phyloP scores from a whole-genome alignment of 2,888 invertebrate genomes.

The Amblyteles armatorius region DNA sequence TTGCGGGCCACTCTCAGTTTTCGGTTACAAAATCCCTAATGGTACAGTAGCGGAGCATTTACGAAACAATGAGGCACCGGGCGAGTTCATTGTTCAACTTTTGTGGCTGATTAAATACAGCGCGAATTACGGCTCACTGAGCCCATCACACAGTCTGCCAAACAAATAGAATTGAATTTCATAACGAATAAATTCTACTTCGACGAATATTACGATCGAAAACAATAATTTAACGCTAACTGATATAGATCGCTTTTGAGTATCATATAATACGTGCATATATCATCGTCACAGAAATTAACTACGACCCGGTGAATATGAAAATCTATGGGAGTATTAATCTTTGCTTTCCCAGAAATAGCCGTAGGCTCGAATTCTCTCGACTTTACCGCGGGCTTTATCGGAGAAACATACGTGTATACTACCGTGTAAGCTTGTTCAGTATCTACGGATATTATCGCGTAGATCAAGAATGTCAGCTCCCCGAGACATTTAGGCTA shows the following conservation, averaged over 20 bases:
- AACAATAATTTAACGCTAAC: slow-evolving; percentile 3
- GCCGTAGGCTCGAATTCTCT: slow-evolving; percentile 43
- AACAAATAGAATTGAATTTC: background rate
- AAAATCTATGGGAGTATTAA: slow-evolving; percentile 29
- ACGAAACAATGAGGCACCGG: background rate
- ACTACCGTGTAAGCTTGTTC: slow-evolving; percentile 16
- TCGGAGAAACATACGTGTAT: slow-evolving; percentile 44
- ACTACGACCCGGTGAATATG: slow-evolving; percentile 28
- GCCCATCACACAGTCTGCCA: background rate
- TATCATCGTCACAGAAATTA: background rate
- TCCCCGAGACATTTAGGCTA: slow-evolving; percentile 67
- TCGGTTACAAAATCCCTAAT: background rate
- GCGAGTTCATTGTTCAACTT: slow-evolving; percentile 3
- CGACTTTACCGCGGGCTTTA: slow-evolving; percentile 7
- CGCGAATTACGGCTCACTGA: background rate
- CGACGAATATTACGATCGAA: background rate
- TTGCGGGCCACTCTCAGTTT: no score
- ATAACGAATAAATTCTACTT: background rate
- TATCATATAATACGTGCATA: background rate
- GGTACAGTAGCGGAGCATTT: background rate
- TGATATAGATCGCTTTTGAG: background rate
- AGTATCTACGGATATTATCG: slow-evolving; percentile 62
- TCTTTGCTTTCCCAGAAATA: slow-evolving; percentile 50
- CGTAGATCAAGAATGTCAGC: slow-evolving; percentile 65
- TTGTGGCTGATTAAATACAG: background rate